Percentiles rank a stretch among this genome's conserved stretches.
phyloP scores from a whole-genome alignment of 2,113 vertebrate genomes.

The Hyla sarda region DNA sequence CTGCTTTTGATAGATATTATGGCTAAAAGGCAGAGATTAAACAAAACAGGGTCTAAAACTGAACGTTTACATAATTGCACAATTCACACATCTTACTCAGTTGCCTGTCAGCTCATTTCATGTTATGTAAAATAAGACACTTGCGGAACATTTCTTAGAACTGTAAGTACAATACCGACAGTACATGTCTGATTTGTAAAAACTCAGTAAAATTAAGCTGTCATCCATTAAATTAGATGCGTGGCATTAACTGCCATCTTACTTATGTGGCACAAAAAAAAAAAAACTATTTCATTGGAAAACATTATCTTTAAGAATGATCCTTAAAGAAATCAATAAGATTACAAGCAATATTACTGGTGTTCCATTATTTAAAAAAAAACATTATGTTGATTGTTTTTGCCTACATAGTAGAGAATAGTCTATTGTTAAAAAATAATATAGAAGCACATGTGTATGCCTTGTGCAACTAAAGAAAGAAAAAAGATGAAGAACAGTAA shows the following conservation, averaged over 20 bases:
- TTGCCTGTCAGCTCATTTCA: conserved; percentile 42
- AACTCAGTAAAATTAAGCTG: conserved; percentile 34
- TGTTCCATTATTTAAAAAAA: background rate
- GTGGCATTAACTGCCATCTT: background rate
- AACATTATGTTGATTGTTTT: too few species aligned
- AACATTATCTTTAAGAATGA: background rate
- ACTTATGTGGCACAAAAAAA: conserved; percentile 25
- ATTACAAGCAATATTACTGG: background rate
- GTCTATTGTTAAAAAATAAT: too few species aligned
- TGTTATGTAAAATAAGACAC: conserved; percentile 42
- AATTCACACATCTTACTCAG: conserved; percentile 39
- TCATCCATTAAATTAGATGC: conserved; percentile 31
- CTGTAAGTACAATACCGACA: conserved; percentile 50
- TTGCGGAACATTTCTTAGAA: conserved; percentile 42
- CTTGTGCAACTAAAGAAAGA: too few species aligned
- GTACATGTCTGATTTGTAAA: conserved; percentile 37
- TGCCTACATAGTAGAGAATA: too few species aligned
- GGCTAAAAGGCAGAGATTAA: conserved; percentile 46
- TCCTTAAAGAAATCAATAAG: background rate
- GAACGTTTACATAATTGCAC: conserved; percentile 50
- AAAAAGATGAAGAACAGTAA: too few species aligned
- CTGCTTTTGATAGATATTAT: conserved; percentile 47
- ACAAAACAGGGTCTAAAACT: conserved; percentile 41
- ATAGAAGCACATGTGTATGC: too few species aligned
- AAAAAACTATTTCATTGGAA: background rate